Evolutionary conservation across 1,140 invertebrate species (phyloP).

Genomic region (Campoletis sonorensis): DNA sequence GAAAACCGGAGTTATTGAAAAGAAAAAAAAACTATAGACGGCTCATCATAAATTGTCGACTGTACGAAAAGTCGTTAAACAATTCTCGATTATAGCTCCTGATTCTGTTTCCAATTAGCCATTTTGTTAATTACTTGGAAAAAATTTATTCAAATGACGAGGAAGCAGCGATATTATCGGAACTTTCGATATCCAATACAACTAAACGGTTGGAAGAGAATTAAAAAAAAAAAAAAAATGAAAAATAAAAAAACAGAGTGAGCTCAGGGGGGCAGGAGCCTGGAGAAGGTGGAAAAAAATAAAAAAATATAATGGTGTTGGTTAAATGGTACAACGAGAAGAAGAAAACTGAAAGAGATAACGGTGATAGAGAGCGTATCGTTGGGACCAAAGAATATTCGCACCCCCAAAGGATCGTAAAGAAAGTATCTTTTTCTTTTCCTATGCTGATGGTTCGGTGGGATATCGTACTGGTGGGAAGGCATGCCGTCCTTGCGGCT

Average conservation of each 20-base stretch:
- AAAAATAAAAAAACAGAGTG: background rate
- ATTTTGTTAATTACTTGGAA: conserved; percentile 38
- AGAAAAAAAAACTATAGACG: too few species aligned
- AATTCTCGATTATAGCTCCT: conserved; percentile 40
- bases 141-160: conserved; percentile 44
- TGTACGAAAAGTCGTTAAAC: background rate
- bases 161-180: conserved; percentile 4
- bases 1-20: background rate
- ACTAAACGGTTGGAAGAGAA: background rate
- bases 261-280: background rate
- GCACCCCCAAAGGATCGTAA: conserved; percentile 31
- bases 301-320: conserved; percentile 1
- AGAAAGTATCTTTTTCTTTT: conserved; percentile 33
- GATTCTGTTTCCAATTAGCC: conserved; percentile 48
- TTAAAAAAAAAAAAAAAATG: conserved; percentile 24
- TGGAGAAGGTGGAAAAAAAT: background rate
- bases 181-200: conserved; percentile 45
- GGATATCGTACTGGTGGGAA: conserved; percentile 11
- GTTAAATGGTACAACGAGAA: background rate
- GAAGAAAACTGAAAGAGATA: conserved; percentile 26
- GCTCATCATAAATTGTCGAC: background rate
- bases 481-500: conserved; percentile 14
- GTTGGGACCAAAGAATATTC: conserved; percentile 31
- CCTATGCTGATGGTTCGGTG: background rate
- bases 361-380: conserved; percentile 39